These are phyloP conservation scores for Stomorhina lunata DNA, from an alignment of 2,888 invertebrate genomes.

Conservation along the genomic window DNA sequence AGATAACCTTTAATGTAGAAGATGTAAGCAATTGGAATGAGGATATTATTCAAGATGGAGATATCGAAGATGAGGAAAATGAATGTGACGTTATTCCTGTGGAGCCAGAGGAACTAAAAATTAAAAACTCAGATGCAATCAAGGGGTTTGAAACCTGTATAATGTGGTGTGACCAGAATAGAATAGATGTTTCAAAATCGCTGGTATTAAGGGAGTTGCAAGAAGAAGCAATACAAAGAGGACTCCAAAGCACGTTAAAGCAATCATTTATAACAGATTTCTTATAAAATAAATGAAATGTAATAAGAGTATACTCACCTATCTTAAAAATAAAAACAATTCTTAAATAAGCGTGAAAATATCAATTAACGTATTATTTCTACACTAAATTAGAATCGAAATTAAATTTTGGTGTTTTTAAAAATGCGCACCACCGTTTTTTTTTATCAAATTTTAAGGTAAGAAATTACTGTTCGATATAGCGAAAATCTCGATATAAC, in stretches of 20 bases:
- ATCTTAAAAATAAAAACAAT: too few species aligned
- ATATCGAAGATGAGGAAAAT: slow-evolving; percentile 4
- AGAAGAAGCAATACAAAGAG: slow-evolving; percentile 13
- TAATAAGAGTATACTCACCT: too few species aligned
- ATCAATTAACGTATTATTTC: too few species aligned
- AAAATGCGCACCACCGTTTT: too few species aligned
- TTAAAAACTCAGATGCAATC: slow-evolving; percentile 14
- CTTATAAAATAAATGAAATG: neutral
- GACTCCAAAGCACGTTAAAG: slow-evolving; percentile 13
- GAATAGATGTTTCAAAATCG: slow-evolving; percentile 7
- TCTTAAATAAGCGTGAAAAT: too few species aligned
- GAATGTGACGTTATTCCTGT: neutral
- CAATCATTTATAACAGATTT: slow-evolving; percentile 10
- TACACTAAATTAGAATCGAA: too few species aligned
- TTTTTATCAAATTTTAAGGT: too few species aligned
- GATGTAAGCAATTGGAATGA: slow-evolving; percentile 25
- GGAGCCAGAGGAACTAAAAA: slow-evolving; percentile 1
- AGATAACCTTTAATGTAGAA: slow-evolving; percentile 37
- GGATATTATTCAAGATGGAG: slow-evolving; percentile 14
- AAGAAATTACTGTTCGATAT: too few species aligned
- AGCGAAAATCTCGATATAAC: too few species aligned
- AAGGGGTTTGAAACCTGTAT: slow-evolving; percentile 13
- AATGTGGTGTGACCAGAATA: slow-evolving; percentile 7
- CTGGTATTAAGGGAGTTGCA: slow-evolving; percentile 6
- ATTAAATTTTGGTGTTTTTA: too few species aligned